A percentile compares a stretch with the other conserved stretches of the same genome.
phyloP scores from a whole-genome alignment of 2,888 invertebrate species.

The Eupithecia pulchellata region DNA sequence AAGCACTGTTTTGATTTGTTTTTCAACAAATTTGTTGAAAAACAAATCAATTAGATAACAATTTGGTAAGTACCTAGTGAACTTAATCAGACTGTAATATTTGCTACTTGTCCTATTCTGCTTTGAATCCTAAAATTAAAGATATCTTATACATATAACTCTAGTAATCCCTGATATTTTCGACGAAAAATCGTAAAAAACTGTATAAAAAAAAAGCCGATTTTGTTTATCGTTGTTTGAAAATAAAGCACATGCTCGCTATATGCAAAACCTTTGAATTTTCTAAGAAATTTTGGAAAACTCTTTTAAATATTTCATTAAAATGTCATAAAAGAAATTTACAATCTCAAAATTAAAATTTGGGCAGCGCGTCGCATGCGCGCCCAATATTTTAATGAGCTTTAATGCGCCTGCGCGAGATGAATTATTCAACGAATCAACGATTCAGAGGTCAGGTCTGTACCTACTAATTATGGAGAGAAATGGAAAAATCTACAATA shows the following conservation, averaged over 20 bases:
- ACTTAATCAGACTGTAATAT: too few relatives aligned
- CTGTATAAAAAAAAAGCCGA: too few relatives aligned
- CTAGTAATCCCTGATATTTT: too few relatives aligned
- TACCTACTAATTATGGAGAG: constrained; percentile 30
- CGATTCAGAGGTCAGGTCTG: constrained; percentile 8
- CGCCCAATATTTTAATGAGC: constrained; percentile 59
- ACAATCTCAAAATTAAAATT: constrained; percentile 33
- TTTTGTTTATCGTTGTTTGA: too few relatives aligned
- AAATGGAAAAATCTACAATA: constrained; percentile 17
- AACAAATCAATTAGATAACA: too few relatives aligned
- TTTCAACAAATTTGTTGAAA: too few relatives aligned
- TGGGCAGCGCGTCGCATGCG: constrained; percentile 43
- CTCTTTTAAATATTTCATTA: constrained; percentile 13
- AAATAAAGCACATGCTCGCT: too few relatives aligned
- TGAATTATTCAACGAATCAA: constrained; percentile 59
- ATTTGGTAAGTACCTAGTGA: too few relatives aligned
- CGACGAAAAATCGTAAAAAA: too few relatives aligned
- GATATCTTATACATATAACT: too few relatives aligned
- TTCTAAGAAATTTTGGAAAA: constrained; percentile 2
- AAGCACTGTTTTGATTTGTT: background rate
- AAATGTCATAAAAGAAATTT: constrained; percentile 30
- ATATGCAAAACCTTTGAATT: background rate
- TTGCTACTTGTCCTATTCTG: too few relatives aligned
- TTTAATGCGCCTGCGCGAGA: constrained; percentile 56
- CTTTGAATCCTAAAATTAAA: too few relatives aligned